Conservation (phyloP, 2,113 vertebrate genomes). For the Sylvietta virens region DNA sequence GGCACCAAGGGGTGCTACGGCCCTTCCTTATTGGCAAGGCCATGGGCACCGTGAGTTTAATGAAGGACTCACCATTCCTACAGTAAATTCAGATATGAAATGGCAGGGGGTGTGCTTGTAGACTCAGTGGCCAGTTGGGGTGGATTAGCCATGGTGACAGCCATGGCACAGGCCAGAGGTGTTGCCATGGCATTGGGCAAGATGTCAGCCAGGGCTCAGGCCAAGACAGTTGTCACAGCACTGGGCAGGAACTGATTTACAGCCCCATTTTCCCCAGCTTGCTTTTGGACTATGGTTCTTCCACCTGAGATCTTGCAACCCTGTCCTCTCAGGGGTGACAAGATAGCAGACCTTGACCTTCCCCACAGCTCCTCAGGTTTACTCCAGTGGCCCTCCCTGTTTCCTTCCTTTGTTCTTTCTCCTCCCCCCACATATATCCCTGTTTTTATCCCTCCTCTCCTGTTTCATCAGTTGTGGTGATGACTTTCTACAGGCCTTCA, state of each 20-base stretch:
- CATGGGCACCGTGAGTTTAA: background rate
- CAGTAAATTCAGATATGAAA: background rate
- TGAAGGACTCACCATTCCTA: rapidly evolving
- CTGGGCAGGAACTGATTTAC: background rate
- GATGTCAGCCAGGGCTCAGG: background rate
- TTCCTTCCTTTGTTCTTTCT: background rate
- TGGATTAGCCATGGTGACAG: background rate
- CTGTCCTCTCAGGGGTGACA: background rate
- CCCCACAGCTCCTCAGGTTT: background rate
- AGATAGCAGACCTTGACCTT: background rate
- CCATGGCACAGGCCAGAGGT: background rate
- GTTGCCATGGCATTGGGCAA: background rate
- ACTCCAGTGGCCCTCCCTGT: background rate
- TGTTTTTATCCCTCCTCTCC: background rate
- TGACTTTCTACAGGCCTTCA: background rate
- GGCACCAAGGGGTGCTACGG: background rate
- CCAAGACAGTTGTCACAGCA: background rate
- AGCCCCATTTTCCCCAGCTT: background rate
- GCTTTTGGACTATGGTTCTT: background rate
- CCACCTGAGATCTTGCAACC: background rate
- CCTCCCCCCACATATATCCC: background rate
- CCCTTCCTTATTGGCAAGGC: background rate
- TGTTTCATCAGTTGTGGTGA: rapidly evolving
- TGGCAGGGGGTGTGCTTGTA: background rate
- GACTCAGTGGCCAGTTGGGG: rapidly evolving